Percentiles rank a stretch among this genome's conserved stretches.
These are phyloP conservation scores for Enteromius fasciolatus DNA, from an alignment of 2,797 vertebrate species.

Conservation along the genomic window DNA sequence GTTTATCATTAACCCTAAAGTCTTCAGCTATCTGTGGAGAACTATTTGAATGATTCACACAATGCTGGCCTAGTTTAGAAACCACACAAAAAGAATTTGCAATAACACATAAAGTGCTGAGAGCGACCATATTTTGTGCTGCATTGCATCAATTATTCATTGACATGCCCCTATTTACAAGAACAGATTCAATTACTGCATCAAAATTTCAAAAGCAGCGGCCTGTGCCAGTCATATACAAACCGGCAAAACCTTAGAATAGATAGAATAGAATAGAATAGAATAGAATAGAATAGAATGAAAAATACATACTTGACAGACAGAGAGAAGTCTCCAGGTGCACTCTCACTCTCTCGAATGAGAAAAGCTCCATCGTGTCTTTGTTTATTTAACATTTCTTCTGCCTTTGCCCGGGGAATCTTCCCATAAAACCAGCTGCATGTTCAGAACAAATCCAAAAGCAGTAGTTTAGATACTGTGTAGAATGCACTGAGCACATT, in stretches of 20 bases:
- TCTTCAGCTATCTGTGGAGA: conserved; percentile 30
- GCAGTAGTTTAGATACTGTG: conserved; percentile 12
- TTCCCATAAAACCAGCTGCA: conserved; percentile 89
- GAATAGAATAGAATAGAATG: background rate
- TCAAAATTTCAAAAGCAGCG: background rate
- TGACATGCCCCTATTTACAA: conserved; percentile 3
- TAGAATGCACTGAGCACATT: background rate
- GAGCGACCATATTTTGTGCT: conserved; percentile 10
- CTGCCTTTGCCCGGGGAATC: conserved; percentile 87
- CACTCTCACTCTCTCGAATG: conserved; percentile 87
- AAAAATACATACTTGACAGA: conserved; percentile 84
- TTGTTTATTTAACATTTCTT: conserved; percentile 88
- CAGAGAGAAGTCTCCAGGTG: conserved; percentile 86
- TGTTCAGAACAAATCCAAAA: conserved; percentile 8
- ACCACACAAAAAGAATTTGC: conserved; percentile 16
- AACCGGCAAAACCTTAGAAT: background rate
- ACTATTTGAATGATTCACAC: conserved; percentile 38
- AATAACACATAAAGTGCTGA: conserved; percentile 27
- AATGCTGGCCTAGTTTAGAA: conserved; percentile 28
- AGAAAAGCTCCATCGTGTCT: conserved; percentile 88
- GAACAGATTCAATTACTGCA: conserved; percentile 14
- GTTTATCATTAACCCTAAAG: background rate
- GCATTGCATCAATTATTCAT: conserved; percentile 27
- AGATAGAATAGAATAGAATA: background rate
- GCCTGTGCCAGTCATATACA: background rate